Evolutionary conservation across 2,797 vertebrate genomes (phyloP), one percentile per base, ranked within the genome.

Genomic region (Oceanodroma leucorhoa): DNA sequence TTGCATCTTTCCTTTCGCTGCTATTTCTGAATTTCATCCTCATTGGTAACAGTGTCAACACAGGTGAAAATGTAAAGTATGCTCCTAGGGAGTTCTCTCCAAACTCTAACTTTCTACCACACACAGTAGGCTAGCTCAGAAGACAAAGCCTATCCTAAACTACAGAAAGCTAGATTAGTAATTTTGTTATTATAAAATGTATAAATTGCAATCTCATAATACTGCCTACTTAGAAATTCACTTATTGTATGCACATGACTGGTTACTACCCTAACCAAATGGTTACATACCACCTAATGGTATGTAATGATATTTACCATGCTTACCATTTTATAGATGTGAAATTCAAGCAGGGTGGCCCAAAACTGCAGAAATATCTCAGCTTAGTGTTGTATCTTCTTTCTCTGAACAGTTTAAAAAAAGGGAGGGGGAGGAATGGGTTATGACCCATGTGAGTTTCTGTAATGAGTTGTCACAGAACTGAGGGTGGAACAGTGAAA

Each of bases 381-480:
- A 26, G 6, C 3, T 58, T 75, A 45, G 17, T 34, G 9, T 76
- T 77, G 6, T 10, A 36, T 46, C 29, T 8, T 67, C 41, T 53
- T 57, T 5, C 7, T 4, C 10, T 50, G 18, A 57, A 24, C 2
- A 27, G 15, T 65, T 62, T 40, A 18, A 55, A 53, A 53, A 60
- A 43, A 11, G 6, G 5, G 9, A 5, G 3, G 3, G 12, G 3
- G 7, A 9, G 6, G 11, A 6, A 38, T 36, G 36, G 36, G 9
- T 43, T 20, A 73, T 53, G 64, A 66, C 14, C 14, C 2, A 0
- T 29, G 19, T 27, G 29, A 34, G 22, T 55, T 69, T 82, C 8
- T 70, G 8, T 26, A 57, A 67, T n/a, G 51, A 76, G 12, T 26
- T 89, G 32, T 65, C 30, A 38, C 15, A 75, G 22, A 50, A 48